Evolutionary conservation across 2,113 vertebrate genomes (phyloP), one percentile per base, ranked within the genome.

Genomic region (Callipepla squamata): DNA sequence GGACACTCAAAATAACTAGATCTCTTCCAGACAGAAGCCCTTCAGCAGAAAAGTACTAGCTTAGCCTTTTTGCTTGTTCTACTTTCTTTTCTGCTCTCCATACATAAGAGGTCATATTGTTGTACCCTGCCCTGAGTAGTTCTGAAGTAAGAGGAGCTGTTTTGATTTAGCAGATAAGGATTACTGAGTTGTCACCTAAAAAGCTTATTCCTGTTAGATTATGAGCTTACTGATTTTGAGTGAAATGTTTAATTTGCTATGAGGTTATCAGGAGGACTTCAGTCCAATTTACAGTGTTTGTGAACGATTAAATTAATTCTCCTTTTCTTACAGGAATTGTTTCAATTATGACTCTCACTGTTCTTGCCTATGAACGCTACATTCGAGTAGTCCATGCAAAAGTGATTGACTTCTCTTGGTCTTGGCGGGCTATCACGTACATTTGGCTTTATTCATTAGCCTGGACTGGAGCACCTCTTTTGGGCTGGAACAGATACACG

Each of bases 401-500:
- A 97, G 98, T 98, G 86, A 97, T 99, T 92, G 98, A 98, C 93
- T 99, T 99, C 90, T 97, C 98, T 66, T 99, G 98, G 99, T 98
- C 98, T 26, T 99, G 98, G 99, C 96, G 98, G 65, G 98, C 98
- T 92, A 98, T 99, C 53, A 98, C 97, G 1, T 99, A 98, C 93
- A 98, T 99, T 92, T 99, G 99, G 99, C 97, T 99, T 16, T 99
- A 99, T 96, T 99, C 99, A 2, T 92, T 99, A 92, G 98, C 96
- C n/a, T 99, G 99, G 99, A 98, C 98, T 5, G 98, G 98, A 76
- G 98, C 98, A 2, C 99, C 99, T 69, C 97, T 99, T 53, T 93
- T 99, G 65, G 99, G 98, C 32, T 99, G 99, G 98, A 99, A 99
- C 97, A 98, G 98, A 93, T 99, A 99, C 90, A 98, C 98, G 1